Evolutionary conservation across 1,140 invertebrate species (phyloP).

Genomic region (Trichonephila inaurata): DNA sequence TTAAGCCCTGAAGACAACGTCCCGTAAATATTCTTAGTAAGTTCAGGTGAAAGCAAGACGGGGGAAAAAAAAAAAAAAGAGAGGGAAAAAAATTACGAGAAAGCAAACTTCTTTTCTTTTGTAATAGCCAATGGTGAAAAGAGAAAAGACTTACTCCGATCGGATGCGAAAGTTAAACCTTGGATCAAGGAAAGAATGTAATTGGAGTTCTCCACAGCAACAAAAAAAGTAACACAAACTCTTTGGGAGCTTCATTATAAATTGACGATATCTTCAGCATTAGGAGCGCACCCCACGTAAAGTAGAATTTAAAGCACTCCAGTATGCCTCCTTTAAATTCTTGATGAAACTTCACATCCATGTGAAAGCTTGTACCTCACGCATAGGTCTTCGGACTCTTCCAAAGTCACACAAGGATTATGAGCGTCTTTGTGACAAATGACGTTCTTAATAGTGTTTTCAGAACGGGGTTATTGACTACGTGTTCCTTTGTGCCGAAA

Average conservation of each 20-base stretch:
- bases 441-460: constrained; percentile 57
- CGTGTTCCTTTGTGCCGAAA: constrained; percentile 34
- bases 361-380: constrained; percentile 4
- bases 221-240: constrained; percentile 12
- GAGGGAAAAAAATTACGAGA: neutral
- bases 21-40: neutral
- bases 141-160: constrained; percentile 3
- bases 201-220: constrained; percentile 47
- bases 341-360: constrained; percentile 49
- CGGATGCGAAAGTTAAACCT: constrained; percentile 34
- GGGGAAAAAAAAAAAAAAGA: neutral
- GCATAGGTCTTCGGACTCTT: constrained; percentile 25
- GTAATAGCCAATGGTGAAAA: neutral
- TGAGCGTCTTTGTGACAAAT: constrained; percentile 56
- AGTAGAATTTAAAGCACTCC: constrained; percentile 21
- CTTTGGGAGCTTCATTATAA: constrained; percentile 27
- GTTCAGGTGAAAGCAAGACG: neutral
- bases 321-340: constrained; percentile 52
- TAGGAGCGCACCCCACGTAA: constrained; percentile 4
- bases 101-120: neutral
- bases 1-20: neutral
- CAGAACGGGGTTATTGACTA: constrained; percentile 42
- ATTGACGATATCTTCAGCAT: constrained; percentile 44
- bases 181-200: constrained; percentile 49
- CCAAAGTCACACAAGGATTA: constrained; percentile 39